Evolutionary conservation across 1,140 invertebrate genomes (phyloP), one percentile per base, ranked within the genome.

Genomic region (Drosophila leontia): DNA sequence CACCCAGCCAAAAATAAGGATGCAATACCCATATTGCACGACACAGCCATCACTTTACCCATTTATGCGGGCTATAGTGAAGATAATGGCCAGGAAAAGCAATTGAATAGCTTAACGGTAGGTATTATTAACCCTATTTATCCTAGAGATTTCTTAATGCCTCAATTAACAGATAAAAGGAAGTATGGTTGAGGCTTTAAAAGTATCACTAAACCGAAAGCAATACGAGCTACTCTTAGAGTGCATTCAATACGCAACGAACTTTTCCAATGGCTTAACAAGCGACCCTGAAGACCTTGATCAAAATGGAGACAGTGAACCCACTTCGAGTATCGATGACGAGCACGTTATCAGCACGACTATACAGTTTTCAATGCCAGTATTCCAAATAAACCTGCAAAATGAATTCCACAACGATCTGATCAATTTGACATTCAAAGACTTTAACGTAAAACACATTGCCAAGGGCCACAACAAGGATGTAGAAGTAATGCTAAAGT

Each of bases 161-260:
- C 47, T 15, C 26, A 34, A 19, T 11, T 37, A 12, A 5, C 92
- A 97, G 84, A 94, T 98, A 7, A 94, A 94, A 60, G 97, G 97
- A n/a, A 95, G 94, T 55, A 96, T 98, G 26, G 95, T 98, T 12
- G 97, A 96, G 47, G 95, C 96, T 0, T 91, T 98, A 13, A 97
- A 98, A 93, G 95, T 99, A 13, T 97, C 97, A 0, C 93, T 98
- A 9, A 96, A 96, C 13, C 96, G 97, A 35, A 94, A 95, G 26
- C 97, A 98, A 83, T 99, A 98, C 91, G 96, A 98, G 92, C 97
- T 98, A 92, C 93, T 99, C 32, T 93, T 98, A 45, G 96, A 98
- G 71, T 97, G 96, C 2, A 87, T 96, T 19, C 93, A 95, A 44
- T 94, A 93, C 82, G 78, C 86, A 0, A 91, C 83, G 5, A 92